Evolutionary conservation across 2,113 vertebrate species (phyloP).

Genomic region (Podarcis cretensis): DNA sequence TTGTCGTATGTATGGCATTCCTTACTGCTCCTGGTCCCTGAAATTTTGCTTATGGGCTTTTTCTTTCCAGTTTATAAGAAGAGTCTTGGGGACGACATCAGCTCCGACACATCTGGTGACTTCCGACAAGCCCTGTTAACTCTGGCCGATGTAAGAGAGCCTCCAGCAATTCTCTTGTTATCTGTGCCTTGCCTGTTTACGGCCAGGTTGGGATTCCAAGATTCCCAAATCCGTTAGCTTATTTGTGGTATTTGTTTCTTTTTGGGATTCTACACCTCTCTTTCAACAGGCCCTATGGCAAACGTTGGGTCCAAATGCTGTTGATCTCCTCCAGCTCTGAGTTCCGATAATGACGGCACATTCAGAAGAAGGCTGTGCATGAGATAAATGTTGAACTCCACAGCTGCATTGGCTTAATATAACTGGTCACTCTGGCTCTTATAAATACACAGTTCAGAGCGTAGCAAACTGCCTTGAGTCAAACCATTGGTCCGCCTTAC

Average conservation of each 20-base stretch:
- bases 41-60: background rate
- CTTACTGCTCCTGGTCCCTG: slow-evolving; percentile 5
- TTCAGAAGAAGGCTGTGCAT: background rate
- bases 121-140: slow-evolving; percentile 83
- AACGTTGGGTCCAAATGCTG: background rate
- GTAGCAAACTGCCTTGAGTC: no score
- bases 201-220: background rate
- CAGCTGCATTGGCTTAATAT: background rate
- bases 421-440: background rate
- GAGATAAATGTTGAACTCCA: background rate
- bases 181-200: background rate
- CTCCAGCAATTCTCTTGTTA: no score
- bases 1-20: background rate
- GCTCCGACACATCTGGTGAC: slow-evolving; percentile 85
- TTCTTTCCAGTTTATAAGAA: slow-evolving; percentile 77
- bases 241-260: background rate
- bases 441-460: no score
- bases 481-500: no score
- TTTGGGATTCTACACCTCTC: background rate
- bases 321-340: background rate
- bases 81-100: slow-evolving; percentile 76
- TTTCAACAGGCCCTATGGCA: background rate
- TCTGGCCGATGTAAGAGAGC: slow-evolving; percentile 81
- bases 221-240: background rate
- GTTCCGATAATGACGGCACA: background rate